Base-by-base conservation (phyloP, 2,113 vertebrate species). In the Alligator sinensis region DNA sequence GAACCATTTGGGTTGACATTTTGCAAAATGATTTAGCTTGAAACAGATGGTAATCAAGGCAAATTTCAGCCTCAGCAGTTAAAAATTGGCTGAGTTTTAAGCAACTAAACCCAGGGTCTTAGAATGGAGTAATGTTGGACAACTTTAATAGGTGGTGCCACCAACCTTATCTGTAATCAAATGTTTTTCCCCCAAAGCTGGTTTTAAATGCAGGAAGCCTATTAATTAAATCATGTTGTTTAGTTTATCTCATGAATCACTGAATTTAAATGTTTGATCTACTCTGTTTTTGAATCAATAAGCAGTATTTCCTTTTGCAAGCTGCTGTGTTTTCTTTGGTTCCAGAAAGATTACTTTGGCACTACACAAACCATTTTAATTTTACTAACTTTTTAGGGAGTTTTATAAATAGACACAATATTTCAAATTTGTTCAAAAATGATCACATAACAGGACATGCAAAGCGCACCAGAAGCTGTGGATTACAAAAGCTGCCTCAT, bases 171-270 rank as follows among this genome's bases (percentile, higher is more conserved):
- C 4, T 38, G 34, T n/a, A 38, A 84, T 82, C 70, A 77, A 82
- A 55, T 16, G 47, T 59, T 34, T 63, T n/a, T 75, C 79, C 27
- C 85, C 72, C 68, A 34, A 70, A 34, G n/a, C 12, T 62, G 59
- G 80, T 61, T 54, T 75, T 55, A 59, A 82, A 57, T 54, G 74
- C 60, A 76, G 84, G 79, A 95, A 91, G 22, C 12, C 5, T 90
- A 75, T 90, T 83, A 80, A 92, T 95, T 72, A 83, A 95, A 94
- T 34, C 80, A 87, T 95, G 25, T n/a, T 88, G 90, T 91, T 76
- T 34, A 12, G 34, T 58, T 87, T 28, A 60, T 87, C 91, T 90
- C 88, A 86, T 70, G 79, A 19, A 30, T 25, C 1, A 0, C 62
- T 0, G 0, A 19, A 11, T 62, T 76, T 11, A 77, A 82, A 59